phyloP scores from a whole-genome alignment of 2,113 vertebrate species.

The Leptocoma aspasia region DNA sequence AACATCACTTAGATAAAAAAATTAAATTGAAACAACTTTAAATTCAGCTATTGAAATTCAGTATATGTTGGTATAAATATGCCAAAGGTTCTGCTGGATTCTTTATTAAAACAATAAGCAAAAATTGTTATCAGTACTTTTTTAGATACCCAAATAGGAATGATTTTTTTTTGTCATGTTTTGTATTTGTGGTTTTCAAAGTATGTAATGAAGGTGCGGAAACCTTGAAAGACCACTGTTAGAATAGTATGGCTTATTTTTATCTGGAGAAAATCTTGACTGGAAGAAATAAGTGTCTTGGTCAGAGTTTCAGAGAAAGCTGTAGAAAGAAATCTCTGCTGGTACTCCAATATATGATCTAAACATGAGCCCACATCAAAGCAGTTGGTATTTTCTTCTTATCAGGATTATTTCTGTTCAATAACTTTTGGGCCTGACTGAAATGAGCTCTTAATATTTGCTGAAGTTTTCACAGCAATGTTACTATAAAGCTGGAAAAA shows the following conservation, averaged over 20 bases:
- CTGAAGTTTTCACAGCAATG: not conserved
- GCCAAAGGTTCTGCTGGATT: not conserved
- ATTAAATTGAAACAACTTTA: not conserved
- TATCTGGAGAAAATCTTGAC: not conserved
- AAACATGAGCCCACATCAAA: not conserved
- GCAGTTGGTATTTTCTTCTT: not conserved
- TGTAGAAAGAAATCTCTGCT: not conserved
- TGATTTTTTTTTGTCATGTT: not conserved
- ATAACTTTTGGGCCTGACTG: not conserved
- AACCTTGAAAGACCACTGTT: not conserved
- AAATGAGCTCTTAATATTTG: not conserved
- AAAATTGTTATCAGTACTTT: not conserved
- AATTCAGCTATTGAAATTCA: not conserved
- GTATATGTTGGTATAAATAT: not conserved
- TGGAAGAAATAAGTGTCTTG: not conserved
- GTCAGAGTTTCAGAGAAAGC: not conserved
- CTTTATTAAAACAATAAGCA: not conserved
- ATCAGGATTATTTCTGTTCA: not conserved
- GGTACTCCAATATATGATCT: not conserved
- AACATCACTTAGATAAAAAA: not conserved
- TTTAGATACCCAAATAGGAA: not conserved
- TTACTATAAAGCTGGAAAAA: not conserved
- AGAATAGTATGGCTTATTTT: not conserved
- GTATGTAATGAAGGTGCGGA: not conserved
- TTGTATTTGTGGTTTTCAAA: not conserved